A percentile compares a stretch with the other conserved stretches of the same genome.
phyloP scores from a whole-genome alignment of 2,888 invertebrate species.

The Teleogryllus oceanicus region DNA sequence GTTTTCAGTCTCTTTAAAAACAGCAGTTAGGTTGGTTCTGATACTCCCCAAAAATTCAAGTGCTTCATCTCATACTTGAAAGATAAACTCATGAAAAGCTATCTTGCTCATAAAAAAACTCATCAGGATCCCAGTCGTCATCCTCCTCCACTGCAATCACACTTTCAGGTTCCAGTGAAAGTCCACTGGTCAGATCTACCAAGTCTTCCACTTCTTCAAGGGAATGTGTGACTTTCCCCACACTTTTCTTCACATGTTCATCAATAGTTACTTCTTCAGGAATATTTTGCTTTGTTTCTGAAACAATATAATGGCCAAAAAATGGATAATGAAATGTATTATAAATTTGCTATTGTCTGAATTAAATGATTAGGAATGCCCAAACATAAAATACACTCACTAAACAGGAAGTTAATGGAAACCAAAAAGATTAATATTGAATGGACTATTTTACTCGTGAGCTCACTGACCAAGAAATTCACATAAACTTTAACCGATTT shows the following conservation, averaged over 20 bases:
- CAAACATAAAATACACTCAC: too few species aligned
- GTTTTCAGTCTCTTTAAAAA: too few species aligned
- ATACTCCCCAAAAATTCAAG: background rate
- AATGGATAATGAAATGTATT: background rate
- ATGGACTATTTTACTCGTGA: too few species aligned
- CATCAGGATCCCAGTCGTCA: conserved; percentile 26
- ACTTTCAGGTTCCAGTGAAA: background rate
- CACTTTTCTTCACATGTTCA: background rate
- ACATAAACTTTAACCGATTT: too few species aligned
- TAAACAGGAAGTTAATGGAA: too few species aligned
- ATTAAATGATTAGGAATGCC: too few species aligned
- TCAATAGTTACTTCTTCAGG: background rate
- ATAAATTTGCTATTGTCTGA: too few species aligned
- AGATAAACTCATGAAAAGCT: conserved; percentile 28
- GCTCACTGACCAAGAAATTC: too few species aligned
- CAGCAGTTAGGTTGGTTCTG: too few species aligned
- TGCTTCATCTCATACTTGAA: background rate
- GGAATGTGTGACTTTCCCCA: conserved; percentile 26
- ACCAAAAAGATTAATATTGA: too few species aligned
- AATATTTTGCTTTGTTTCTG: conserved; percentile 23
- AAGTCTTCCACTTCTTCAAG: conserved; percentile 25
- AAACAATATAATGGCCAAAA: background rate
- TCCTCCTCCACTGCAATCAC: background rate
- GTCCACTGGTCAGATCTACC: conserved; percentile 18
- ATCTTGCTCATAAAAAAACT: conserved; percentile 27